Evolutionary conservation across 2,888 invertebrate genomes (phyloP).

Genomic region (Sarcophaga carnaria): DNA sequence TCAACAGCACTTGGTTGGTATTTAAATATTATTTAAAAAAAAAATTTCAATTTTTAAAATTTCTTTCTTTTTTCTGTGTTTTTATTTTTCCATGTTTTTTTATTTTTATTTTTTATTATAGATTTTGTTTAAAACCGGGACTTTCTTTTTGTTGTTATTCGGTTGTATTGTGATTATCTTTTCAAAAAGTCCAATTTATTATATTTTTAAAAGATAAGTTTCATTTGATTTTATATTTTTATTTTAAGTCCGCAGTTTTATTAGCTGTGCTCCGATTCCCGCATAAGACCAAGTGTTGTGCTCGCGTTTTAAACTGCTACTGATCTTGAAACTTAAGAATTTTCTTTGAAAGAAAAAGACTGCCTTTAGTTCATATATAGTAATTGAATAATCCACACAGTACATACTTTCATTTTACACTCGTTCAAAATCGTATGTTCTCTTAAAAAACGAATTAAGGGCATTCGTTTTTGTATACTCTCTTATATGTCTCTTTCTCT

Average conservation of each 20-base stretch:
- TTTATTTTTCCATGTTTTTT: constrained; percentile 39
- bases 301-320: constrained; percentile 66
- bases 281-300: constrained; percentile 55
- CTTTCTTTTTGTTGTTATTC: constrained; percentile 20
- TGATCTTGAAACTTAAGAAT: constrained; percentile 66
- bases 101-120: not conserved
- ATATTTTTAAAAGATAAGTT: constrained; percentile 63
- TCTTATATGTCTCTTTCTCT: not conserved
- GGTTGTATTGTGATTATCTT: constrained; percentile 53
- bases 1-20: constrained; percentile 20
- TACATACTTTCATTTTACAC: constrained; percentile 18
- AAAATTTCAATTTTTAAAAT: not conserved
- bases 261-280: constrained; percentile 30
- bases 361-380: constrained; percentile 42
- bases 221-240: constrained; percentile 11
- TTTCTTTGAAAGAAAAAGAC: constrained; percentile 35
- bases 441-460: constrained; percentile 14
- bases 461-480: constrained; percentile 5
- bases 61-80: constrained; percentile 14
- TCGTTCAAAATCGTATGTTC: not conserved
- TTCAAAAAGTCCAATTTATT: constrained; percentile 49
- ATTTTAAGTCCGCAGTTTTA: constrained; percentile 4
- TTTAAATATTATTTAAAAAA: constrained; percentile 12
- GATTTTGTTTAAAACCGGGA: constrained; percentile 27
- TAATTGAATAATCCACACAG: constrained; percentile 8